phyloP scores from a whole-genome alignment of 2,888 invertebrate species.

The Dryomyza anilis region DNA sequence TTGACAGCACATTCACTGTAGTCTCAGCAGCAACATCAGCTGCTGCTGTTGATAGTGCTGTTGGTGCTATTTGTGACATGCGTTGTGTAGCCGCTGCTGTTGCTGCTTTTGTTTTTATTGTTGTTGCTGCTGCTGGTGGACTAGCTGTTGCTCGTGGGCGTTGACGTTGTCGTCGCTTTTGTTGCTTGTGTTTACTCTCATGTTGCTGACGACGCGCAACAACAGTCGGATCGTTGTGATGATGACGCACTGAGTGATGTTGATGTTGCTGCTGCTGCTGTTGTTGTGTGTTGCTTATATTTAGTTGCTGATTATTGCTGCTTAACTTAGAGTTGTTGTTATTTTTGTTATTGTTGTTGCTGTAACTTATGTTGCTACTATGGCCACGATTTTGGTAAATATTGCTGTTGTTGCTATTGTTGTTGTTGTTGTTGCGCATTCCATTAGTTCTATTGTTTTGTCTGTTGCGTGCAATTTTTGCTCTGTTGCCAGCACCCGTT shows the following conservation, averaged over 20 bases:
- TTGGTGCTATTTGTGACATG: no score
- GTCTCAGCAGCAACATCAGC: background rate
- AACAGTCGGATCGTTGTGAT: constrained; percentile 56
- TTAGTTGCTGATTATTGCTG: constrained; percentile 48
- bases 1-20: background rate
- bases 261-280: constrained; percentile 39
- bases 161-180: constrained; percentile 41
- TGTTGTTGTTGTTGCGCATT: constrained; percentile 39
- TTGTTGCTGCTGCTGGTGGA: constrained; percentile 27
- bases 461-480: constrained; percentile 38
- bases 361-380: constrained; percentile 44
- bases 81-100: constrained; percentile 20
- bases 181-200: constrained; percentile 51
- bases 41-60: background rate
- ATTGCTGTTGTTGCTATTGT: constrained; percentile 50
- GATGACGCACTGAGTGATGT: constrained; percentile 58
- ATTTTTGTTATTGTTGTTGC: constrained; percentile 37
- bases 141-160: constrained; percentile 39
- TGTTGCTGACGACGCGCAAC: constrained; percentile 53
- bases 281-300: constrained; percentile 33
- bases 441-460: constrained; percentile 37
- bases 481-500: constrained; percentile 34
- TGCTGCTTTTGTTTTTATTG: constrained; percentile 39
- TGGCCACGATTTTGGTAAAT: constrained; percentile 41
- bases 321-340: constrained; percentile 49